Percentiles rank a stretch among this genome's conserved stretches.
These are phyloP conservation scores for Pangasianodon gigas DNA, from an alignment of 2,113 vertebrate species.

Conservation along the genomic window DNA sequence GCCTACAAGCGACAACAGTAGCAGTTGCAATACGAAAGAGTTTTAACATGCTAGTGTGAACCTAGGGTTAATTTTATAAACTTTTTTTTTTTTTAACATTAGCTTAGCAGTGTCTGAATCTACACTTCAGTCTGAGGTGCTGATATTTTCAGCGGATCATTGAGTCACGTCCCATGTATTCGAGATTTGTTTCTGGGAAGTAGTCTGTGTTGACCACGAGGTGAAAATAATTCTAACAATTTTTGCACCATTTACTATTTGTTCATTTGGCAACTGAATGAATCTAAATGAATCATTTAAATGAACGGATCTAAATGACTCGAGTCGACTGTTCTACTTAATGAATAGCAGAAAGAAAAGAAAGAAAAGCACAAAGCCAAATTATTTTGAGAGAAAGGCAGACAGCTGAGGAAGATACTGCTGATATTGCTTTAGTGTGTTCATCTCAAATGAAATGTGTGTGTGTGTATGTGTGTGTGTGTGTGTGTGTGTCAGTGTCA, in stretches of 20 bases:
- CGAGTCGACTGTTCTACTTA: neutral
- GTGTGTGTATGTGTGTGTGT: slow-evolving; percentile 38
- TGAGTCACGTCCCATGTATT: neutral
- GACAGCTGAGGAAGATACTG: neutral
- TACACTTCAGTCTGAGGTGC: neutral
- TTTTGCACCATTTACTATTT: neutral
- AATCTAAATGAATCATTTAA: neutral
- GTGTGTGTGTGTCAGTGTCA: slow-evolving; percentile 11
- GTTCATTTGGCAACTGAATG: neutral
- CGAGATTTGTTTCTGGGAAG: neutral
- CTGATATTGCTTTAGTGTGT: slow-evolving; percentile 2
- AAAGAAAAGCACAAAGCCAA: neutral
- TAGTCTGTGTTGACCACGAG: neutral
- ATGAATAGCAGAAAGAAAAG: neutral
- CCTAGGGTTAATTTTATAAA: neutral
- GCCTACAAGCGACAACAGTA: neutral
- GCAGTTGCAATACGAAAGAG: neutral
- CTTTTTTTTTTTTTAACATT: neutral
- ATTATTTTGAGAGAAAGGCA: neutral
- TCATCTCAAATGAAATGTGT: slow-evolving; percentile 7
- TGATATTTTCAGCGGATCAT: neutral
- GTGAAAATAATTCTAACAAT: neutral
- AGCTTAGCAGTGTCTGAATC: neutral
- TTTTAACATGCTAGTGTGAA: neutral
- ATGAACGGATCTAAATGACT: neutral